Evolutionary conservation across 1,140 invertebrate species (phyloP), one percentile per base, ranked within the genome.

Genomic region (Drosophila nikananu): DNA sequence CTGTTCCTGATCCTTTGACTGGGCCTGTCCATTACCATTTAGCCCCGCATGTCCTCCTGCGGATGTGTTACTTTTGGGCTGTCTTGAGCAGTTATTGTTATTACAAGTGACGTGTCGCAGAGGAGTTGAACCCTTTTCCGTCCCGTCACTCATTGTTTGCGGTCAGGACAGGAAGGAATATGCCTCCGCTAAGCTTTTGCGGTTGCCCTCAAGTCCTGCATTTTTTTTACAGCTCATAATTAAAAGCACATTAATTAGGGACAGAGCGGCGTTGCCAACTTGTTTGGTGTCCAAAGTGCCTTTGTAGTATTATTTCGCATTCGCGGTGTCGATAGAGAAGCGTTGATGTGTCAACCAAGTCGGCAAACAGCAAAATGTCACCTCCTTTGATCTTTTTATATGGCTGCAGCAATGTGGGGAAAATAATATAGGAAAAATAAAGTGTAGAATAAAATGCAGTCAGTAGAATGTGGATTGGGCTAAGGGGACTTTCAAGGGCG

Each of bases 41-140:
- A 23, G 49, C 80, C 65, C 30, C 19, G 58, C 54, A 57, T 55
- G 35, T 67, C 58, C 70, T 62, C 62, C 54, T 63, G 65, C 51
- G 65, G 73, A 89, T 86, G 86, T 89, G 86, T 89, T 89, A 89
- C 86, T 89, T 89, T 89, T 89, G 86, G 86, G 81, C 81, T 91
- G 86, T 89, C 86, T 89, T 89, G 86, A 89, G 86, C 79, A 90
- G 86, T 89, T 89, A 91, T 90, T 86, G 86, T 90, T 90, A 81
- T 79, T 81, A 77, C 55, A 57, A 71, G 52, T 81, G 81, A 90
- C 86, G 80, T 76, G 86, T 86, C 81, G 70, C 86, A 80, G 54
- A 77, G 72, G 62, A 59, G 46, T 37, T 57, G 55, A 65, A 66
- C 55, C 78, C 84, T 80, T 68, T 76, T 76, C 48, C 62, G 19